Evolutionary conservation across 2,888 invertebrate genomes (phyloP).

Genomic region (Pollenia angustigena): DNA sequence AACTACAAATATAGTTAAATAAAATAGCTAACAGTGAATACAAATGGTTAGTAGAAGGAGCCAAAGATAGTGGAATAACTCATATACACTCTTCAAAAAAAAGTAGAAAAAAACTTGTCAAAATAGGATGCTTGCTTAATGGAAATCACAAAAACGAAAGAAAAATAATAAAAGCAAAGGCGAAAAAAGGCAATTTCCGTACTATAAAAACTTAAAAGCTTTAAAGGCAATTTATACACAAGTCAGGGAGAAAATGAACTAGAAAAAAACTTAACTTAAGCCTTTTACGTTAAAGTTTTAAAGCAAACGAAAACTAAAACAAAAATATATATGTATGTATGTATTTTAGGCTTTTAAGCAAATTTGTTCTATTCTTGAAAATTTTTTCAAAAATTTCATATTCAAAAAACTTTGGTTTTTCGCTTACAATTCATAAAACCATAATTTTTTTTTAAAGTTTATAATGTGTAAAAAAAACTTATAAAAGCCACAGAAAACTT

Average conservation of each 20-base stretch:
- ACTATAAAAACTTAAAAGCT: slow-evolving; percentile 81
- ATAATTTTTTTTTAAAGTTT: slow-evolving; percentile 22
- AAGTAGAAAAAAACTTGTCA: slow-evolving; percentile 61
- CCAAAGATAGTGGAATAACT: slow-evolving; percentile 44
- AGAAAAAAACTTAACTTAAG: slow-evolving; percentile 55
- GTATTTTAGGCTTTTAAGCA: slow-evolving; percentile 44
- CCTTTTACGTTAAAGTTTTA: slow-evolving; percentile 50
- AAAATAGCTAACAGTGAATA: slow-evolving; percentile 33
- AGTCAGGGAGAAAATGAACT: slow-evolving; percentile 57
- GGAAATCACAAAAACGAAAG: slow-evolving; percentile 62
- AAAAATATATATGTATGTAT: not conserved
- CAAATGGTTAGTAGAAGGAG: slow-evolving; percentile 15
- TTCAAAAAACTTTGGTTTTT: slow-evolving; percentile 41
- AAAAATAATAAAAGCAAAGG: slow-evolving; percentile 56
- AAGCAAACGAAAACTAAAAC: not conserved
- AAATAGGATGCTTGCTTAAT: slow-evolving; percentile 74
- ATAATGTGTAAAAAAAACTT: slow-evolving; percentile 2
- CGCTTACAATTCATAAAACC: not conserved
- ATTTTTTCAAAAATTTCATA: not conserved
- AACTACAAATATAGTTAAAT: slow-evolving; percentile 43
- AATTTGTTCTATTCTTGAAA: slow-evolving; percentile 1
- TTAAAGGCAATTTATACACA: slow-evolving; percentile 75
- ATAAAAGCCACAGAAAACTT: slow-evolving; percentile 48
- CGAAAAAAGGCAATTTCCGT: slow-evolving; percentile 80
- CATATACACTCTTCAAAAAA: slow-evolving; percentile 18